Evolutionary conservation across 1,140 invertebrate species (phyloP), one percentile per base, ranked within the genome.

Genomic region (Halesus radiatus): DNA sequence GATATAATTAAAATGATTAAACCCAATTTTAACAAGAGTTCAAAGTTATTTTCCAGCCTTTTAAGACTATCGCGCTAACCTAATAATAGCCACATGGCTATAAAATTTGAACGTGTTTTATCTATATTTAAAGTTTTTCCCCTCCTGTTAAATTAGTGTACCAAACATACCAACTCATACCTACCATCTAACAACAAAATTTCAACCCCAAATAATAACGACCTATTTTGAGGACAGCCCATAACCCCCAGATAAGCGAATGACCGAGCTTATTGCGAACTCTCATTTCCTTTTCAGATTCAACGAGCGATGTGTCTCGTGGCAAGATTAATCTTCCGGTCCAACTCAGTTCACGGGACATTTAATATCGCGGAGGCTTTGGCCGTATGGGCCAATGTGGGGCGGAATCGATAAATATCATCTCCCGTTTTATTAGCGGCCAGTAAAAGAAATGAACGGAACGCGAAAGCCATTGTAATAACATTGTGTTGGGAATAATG

Each of bases 341-440:
- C 37, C 8, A 29, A n/a, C 23, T 26, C 62, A 66, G 13, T 52
- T 72, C 18, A 52, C 68, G 68, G 68, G 32, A 72, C 68, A 52
- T 72, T 72, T 72, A 52, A 72, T 72, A 72, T 45, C 32, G 68
- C 8, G 29, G 62, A 29, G 62, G 6, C n/a, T 66, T 0, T 7
- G 8, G 15, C 37, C 10, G 37, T 45, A 45, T 45, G 37, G 3
- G 13, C 37, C 0, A 29, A 32, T n/a, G 62, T n/a, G n/a, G 3
- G n/a, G 16, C 26, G 68, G 45, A 72, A 50, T 72, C 68, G 68
- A 72, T 72, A 72, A 72, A 72, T 72, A 72, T 72, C 68, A 72
- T 20, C 52, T 72, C 45, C 18, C 68, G 18, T 72, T 72, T 22
- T 32, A 26, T 66, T 32, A 66, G 15, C 62, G 62, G 7, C 56